Base-by-base conservation (phyloP, 2,888 invertebrate species). In the Tortricodes alternella region DNA sequence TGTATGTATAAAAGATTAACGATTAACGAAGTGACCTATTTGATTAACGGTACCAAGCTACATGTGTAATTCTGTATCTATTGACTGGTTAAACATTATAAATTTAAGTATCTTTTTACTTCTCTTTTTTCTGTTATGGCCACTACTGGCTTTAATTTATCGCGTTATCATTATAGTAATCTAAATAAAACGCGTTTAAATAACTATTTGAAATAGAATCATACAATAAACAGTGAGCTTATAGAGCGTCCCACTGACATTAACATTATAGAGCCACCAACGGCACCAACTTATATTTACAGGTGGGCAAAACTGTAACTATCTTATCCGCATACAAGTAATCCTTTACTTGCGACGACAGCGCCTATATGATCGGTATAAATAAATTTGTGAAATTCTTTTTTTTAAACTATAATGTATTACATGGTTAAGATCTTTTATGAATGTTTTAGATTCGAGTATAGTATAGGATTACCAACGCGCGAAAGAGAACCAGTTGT, bases 381-480 rank as follows among this genome's bases (percentile, higher is more conserved):
- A 32, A 9, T 32, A 32, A 32, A 2, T 32, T 29, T 16, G 38
- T 19, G n/a, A 18, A 5, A 7, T n/a, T n/a, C n/a, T n/a, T 3
- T 9, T 46, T 34, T 21, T 46, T 34, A 21, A 8, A 11, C 9
- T 34, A 21, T 46, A 46, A 34, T 21, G 34, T 34, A 46, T 46
- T 46, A 46, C 46, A 46, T 15, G 34, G 9, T 8, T 19, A 9
- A 46, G 11, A 18, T 34, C 34, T 46, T 46, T 46, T 46, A 46
- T 46, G 34, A 34, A 13, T 5, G 46, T 13, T 9, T 21, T 32
- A 34, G 21, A 15, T 46, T 29, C 13, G 8, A 21, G 34, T 2
- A 2, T 41, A 18, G 43, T 8, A 18, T 16, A 44, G 24, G 5
- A 44, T 9, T 29, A 18, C 7, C 23, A 15, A 23, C 5, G 41